These are phyloP conservation scores for Therioaphis trifolii DNA, from an alignment of 2,888 invertebrate genomes.

Conservation along the genomic window DNA sequence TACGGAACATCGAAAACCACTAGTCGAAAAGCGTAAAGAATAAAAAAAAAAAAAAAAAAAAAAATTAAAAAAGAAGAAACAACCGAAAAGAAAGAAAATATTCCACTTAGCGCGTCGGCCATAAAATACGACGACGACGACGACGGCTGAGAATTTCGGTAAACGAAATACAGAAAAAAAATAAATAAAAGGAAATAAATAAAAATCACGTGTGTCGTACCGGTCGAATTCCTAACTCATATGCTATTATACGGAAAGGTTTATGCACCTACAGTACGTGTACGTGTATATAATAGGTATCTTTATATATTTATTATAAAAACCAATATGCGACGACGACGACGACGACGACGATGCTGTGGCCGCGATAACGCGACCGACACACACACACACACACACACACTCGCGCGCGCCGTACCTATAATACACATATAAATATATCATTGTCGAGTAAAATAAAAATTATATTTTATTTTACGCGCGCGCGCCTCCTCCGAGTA, in stretches of 20 bases:
- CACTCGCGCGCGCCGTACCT: neutral
- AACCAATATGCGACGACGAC: slow-evolving; percentile 15
- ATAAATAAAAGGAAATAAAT: neutral
- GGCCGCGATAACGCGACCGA: slow-evolving; percentile 22
- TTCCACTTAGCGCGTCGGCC: neutral
- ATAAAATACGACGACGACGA: slow-evolving; percentile 23
- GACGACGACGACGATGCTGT: slow-evolving; percentile 19
- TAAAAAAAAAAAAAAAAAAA: neutral
- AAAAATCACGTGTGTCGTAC: slow-evolving; percentile 3
- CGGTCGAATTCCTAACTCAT: neutral
- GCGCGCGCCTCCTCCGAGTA: neutral
- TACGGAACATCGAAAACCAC: neutral
- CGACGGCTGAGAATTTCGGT: neutral
- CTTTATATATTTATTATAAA: neutral
- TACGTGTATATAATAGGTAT: neutral
- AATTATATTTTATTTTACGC: slow-evolving; percentile 18
- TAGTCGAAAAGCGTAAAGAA: neutral
- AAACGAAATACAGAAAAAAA: neutral
- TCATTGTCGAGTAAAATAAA: neutral
- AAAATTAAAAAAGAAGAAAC: neutral
- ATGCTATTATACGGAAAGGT: neutral
- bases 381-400: neutral
- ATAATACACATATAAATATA: neutral
- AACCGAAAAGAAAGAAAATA: neutral
- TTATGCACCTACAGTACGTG: neutral